Conservation (phyloP, 2,797 vertebrate species). For the Rhabdophis nuchalis region DNA sequence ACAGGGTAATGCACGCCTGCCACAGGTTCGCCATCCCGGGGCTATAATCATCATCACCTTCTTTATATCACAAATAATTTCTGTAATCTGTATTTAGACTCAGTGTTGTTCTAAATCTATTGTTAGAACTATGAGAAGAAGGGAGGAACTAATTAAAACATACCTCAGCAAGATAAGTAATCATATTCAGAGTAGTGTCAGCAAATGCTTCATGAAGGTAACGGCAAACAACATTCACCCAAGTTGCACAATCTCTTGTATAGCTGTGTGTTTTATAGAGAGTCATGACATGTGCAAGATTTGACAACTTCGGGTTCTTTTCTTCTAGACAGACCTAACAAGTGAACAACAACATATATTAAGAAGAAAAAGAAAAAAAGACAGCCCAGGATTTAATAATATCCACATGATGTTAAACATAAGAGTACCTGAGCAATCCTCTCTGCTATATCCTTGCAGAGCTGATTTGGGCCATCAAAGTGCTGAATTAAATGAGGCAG, state of each 20-base stretch:
- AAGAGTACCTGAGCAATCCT: conserved; percentile 91
- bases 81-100: not conserved
- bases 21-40: too few relatives aligned
- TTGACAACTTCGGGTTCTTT: conserved; percentile 93
- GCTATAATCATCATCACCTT: not conserved
- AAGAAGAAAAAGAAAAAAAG: conserved; percentile 29
- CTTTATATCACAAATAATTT: not conserved
- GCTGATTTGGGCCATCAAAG: conserved; percentile 93
- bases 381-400: not conserved
- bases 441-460: conserved; percentile 95
- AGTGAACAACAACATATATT: conserved; percentile 38
- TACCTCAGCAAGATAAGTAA: conserved; percentile 96
- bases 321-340: conserved; percentile 93
- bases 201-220: conserved; percentile 96
- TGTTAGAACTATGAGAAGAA: conserved; percentile 6
- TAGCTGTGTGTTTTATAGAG: conserved; percentile 97
- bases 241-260: conserved; percentile 92
- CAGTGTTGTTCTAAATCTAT: not conserved
- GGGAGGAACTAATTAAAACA: not conserved
- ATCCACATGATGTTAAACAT: not conserved
- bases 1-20: too few relatives aligned
- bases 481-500: conserved; percentile 96
- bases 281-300: conserved; percentile 97
- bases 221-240: conserved; percentile 96
- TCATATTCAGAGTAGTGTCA: conserved; percentile 92